Percentiles rank a stretch among this genome's conserved stretches.
Conservation (phyloP, 2,888 invertebrate genomes). For the Gibbula magus region DNA sequence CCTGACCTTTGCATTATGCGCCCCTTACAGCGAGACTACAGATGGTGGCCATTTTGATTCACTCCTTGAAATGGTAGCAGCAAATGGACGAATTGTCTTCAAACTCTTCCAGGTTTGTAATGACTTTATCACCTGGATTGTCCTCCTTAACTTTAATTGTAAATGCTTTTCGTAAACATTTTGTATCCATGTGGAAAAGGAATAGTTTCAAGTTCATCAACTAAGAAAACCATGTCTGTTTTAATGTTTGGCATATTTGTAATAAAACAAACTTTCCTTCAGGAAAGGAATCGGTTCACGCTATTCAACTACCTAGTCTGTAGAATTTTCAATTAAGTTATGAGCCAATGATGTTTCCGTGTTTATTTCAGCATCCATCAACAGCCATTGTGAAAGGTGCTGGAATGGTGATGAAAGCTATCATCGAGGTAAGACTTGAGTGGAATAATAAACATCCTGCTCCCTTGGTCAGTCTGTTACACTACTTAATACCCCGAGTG, state of each 20-base stretch:
- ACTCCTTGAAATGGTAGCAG: constrained; percentile 93
- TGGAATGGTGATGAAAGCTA: constrained; percentile 95
- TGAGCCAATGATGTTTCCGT: no score
- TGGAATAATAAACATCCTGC: not conserved
- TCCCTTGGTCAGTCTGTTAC: no score
- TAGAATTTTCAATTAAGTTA: no score
- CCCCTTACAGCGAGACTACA: constrained; percentile 99
- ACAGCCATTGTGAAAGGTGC: constrained; percentile 99
- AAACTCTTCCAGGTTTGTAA: constrained; percentile 87
- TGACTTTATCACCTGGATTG: not conserved
- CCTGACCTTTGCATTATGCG: constrained; percentile 96
- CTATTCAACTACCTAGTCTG: no score
- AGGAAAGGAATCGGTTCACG: no score
- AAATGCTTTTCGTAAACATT: not conserved
- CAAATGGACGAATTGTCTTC: constrained; percentile 91
- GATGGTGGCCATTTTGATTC: constrained; percentile 84
- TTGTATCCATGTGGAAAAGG: not conserved
- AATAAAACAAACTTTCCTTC: no score
- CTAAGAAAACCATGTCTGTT: no score
- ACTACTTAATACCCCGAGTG: no score
- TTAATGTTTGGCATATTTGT: no score
- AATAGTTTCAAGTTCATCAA: no score
- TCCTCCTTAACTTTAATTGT: not conserved
- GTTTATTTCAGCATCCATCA: constrained; percentile 87
- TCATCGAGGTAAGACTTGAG: constrained; percentile 83